Conservation (phyloP, 1,140 invertebrate genomes). For the Uloborus diversus region DNA sequence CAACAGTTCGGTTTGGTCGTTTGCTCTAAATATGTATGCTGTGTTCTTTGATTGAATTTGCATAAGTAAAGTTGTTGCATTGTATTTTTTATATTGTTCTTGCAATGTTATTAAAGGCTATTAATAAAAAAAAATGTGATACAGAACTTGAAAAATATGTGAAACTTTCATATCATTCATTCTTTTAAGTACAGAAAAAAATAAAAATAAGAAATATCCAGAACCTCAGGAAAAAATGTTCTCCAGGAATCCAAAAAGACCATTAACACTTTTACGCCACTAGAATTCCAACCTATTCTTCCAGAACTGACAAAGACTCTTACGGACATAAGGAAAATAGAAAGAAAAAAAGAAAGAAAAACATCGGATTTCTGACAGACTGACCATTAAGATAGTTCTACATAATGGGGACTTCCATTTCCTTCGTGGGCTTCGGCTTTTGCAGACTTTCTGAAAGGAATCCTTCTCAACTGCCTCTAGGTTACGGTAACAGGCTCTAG, state of each 20-base stretch:
- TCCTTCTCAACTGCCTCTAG: too few species aligned
- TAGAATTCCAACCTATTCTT: background rate
- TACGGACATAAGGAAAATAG: background rate
- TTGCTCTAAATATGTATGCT: too few species aligned
- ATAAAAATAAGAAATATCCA: constrained; percentile 1
- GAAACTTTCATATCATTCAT: constrained; percentile 12
- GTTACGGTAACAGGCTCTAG: too few species aligned
- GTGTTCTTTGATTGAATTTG: too few species aligned
- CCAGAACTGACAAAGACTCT: constrained; percentile 24
- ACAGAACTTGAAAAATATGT: too few species aligned
- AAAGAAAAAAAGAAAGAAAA: background rate
- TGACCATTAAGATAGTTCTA: constrained; percentile 36
- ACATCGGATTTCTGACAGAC: constrained; percentile 15
- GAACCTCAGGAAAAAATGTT: background rate
- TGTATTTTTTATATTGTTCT: too few species aligned
- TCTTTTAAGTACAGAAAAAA: constrained; percentile 17
- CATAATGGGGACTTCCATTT: constrained; percentile 32
- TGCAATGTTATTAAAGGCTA: too few species aligned
- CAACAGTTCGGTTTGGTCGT: too few species aligned
- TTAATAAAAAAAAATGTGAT: too few species aligned
- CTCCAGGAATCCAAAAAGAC: constrained; percentile 8
- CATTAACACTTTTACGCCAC: constrained; percentile 28
- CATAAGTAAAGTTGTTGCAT: too few species aligned
- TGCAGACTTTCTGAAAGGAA: background rate
- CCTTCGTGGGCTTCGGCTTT: background rate